Percentiles rank a stretch among this genome's conserved stretches.
Conservation (phyloP, 2,888 invertebrate genomes). For the Chouioia cunea region DNA sequence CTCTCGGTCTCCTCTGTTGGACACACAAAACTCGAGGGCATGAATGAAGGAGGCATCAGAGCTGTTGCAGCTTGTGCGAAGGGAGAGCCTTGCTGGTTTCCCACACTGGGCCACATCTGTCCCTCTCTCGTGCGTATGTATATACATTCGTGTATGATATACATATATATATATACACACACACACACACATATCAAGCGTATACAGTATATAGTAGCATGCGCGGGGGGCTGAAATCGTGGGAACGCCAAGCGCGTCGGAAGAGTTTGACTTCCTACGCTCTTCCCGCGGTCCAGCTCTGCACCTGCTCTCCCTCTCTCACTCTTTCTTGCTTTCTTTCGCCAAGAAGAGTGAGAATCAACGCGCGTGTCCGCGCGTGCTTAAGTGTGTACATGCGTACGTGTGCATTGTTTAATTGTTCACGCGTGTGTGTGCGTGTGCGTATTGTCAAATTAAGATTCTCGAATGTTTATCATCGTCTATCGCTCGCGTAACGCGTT, state of each 20-base stretch:
- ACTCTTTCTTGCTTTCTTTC: neutral
- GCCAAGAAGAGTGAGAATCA: too few relatives aligned
- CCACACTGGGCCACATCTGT: constrained; percentile 67
- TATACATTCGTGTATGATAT: constrained; percentile 23
- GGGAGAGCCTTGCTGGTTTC: constrained; percentile 58
- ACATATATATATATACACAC: too few relatives aligned
- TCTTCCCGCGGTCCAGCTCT: constrained; percentile 58
- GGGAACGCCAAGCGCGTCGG: constrained; percentile 67
- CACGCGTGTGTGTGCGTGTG: too few relatives aligned
- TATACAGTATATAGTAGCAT: neutral
- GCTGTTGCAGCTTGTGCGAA: constrained; percentile 14
- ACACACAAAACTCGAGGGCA: neutral
- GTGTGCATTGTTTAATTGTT: too few relatives aligned
- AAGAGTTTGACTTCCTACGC: constrained; percentile 69
- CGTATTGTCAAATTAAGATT: too few relatives aligned
- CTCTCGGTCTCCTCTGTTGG: constrained; percentile 29
- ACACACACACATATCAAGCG: too few relatives aligned
- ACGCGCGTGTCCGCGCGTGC: too few relatives aligned
- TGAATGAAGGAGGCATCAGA: constrained; percentile 14
- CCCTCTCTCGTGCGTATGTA: constrained; percentile 46
- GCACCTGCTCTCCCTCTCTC: constrained; percentile 61
- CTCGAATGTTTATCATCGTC: too few relatives aligned
- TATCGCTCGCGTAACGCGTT: too few relatives aligned
- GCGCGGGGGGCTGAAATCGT: constrained; percentile 57
- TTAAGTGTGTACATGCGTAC: too few relatives aligned